Conservation (phyloP, 2,888 invertebrate genomes). For the Synergus laeviventris region DNA sequence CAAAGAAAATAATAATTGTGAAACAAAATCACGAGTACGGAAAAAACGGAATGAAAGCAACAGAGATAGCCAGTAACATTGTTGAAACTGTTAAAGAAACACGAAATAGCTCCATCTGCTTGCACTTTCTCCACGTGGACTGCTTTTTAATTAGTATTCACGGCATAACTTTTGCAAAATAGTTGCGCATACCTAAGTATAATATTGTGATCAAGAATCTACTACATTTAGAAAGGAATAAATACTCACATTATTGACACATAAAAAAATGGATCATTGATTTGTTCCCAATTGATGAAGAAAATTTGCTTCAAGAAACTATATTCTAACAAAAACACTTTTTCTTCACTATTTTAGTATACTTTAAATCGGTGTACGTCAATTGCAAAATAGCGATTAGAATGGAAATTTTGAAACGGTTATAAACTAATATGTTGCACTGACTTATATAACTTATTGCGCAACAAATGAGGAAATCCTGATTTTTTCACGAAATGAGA, state of each 20-base stretch:
- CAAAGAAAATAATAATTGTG: not conserved
- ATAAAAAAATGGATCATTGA: not conserved
- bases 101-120: constrained; percentile 14
- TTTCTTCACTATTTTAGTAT: too few relatives aligned
- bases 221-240: constrained; percentile 4
- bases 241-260: not conserved
- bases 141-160: constrained; percentile 32
- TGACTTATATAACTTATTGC: constrained; percentile 40
- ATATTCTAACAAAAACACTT: too few relatives aligned
- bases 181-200: not conserved
- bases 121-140: constrained; percentile 35
- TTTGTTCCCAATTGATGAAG: not conserved
- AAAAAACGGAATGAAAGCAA: not conserved
- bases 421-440: not conserved
- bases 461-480: not conserved
- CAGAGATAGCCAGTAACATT: not conserved
- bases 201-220: not conserved
- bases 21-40: not conserved
- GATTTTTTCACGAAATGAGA: not conserved
- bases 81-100: not conserved
- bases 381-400: not conserved
- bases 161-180: not conserved
- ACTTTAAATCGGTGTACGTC: not conserved
- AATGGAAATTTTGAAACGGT: not conserved
- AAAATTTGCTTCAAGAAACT: not conserved